A percentile compares a stretch with the other conserved stretches of the same genome.
Conservation (phyloP, 2,113 vertebrate species). For the Sakesphorus luctuosus region DNA sequence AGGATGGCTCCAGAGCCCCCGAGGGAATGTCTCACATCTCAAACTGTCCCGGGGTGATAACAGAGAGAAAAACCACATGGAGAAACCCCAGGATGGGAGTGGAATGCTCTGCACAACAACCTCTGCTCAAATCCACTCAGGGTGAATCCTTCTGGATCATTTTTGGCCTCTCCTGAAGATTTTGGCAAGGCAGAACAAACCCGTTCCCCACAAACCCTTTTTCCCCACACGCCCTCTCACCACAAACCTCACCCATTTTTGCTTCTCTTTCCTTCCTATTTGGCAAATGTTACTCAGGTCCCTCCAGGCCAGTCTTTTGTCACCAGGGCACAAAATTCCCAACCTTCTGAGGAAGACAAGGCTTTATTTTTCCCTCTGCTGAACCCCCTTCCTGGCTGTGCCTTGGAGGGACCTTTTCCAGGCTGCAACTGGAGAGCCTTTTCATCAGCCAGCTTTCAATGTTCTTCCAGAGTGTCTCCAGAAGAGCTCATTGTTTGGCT, state of each 20-base stretch:
- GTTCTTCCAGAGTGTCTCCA: background rate
- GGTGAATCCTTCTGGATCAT: background rate
- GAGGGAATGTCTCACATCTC: background rate
- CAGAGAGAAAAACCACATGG: fast-evolving
- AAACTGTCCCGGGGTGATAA: background rate
- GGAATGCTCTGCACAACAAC: background rate
- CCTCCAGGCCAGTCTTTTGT: background rate
- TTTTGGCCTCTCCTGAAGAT: background rate
- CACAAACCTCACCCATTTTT: background rate
- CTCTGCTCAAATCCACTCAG: background rate
- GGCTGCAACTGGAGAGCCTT: background rate
- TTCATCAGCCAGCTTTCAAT: background rate
- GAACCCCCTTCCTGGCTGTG: background rate
- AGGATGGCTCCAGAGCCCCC: background rate
- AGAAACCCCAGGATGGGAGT: background rate
- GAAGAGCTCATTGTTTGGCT: background rate
- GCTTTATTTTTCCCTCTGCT: background rate
- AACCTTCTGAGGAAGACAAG: background rate
- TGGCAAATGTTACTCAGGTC: fast-evolving
- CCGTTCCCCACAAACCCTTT: background rate
- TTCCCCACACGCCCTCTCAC: no score
- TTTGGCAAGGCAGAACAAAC: background rate
- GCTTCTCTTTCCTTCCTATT: no score
- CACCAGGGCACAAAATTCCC: background rate
- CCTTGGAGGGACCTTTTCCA: background rate